Percentiles rank a stretch among this genome's conserved stretches.
Conservation (phyloP, 2,888 invertebrate species). For the Erebia epiphron region DNA sequence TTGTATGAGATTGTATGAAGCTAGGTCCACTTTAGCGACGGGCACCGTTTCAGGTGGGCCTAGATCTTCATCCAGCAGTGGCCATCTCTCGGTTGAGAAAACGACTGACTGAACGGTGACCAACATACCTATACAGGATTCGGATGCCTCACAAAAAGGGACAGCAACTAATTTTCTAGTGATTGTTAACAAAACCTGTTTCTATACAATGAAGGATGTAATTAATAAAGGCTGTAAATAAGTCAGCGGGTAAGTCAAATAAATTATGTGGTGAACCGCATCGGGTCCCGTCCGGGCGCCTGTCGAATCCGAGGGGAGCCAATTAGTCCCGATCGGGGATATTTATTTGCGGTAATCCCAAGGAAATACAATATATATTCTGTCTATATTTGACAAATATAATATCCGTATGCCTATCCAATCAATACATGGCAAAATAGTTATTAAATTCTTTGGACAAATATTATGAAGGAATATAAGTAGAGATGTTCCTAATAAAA, state of each 20-base stretch:
- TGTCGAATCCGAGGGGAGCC: slow-evolving; percentile 78
- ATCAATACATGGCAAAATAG: not conserved
- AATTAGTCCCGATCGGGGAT: slow-evolving; percentile 77
- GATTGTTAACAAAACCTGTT: slow-evolving; percentile 1
- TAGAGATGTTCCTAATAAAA: too few species aligned
- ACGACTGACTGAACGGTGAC: too few species aligned
- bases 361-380: slow-evolving; percentile 55
- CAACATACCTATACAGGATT: too few species aligned
- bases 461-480: too few species aligned
- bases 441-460: too few species aligned
- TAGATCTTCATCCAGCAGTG: too few species aligned
- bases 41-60: too few species aligned
- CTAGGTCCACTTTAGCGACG: too few species aligned
- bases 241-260: slow-evolving; percentile 59
- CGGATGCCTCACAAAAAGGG: too few species aligned
- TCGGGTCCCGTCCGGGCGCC: slow-evolving; percentile 63
- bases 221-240: slow-evolving; percentile 42
- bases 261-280: slow-evolving; percentile 76
- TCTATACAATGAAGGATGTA: slow-evolving; percentile 21
- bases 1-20: too few species aligned
- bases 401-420: not conserved
- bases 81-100: too few species aligned
- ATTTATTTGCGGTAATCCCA: slow-evolving; percentile 79
- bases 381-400: slow-evolving; percentile 1
- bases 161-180: not conserved